Conservation (phyloP, 2,797 vertebrate genomes). For the Momotus momota region DNA sequence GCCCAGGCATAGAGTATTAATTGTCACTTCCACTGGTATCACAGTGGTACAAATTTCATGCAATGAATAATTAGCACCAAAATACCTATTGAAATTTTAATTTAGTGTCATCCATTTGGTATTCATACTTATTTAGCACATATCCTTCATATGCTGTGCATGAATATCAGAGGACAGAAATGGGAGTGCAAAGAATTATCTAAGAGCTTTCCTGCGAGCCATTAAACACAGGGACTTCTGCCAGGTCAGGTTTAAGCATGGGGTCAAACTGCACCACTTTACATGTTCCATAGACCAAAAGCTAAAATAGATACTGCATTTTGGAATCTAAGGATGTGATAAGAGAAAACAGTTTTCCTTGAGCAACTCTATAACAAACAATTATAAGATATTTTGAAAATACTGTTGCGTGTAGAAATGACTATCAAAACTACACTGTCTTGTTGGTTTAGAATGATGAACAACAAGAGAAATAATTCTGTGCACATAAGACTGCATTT, state of each 20-base stretch:
- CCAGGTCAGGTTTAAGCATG: background rate
- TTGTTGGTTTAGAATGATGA: background rate
- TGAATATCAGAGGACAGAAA: background rate
- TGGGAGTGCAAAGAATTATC: background rate
- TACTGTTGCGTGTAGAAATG: background rate
- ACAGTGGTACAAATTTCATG: background rate
- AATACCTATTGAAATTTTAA: background rate
- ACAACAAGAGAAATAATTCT: background rate
- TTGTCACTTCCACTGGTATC: background rate
- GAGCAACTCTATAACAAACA: background rate
- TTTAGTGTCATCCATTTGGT: background rate
- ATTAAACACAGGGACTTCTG: background rate
- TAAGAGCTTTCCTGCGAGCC: background rate
- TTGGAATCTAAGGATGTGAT: background rate
- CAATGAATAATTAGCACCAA: background rate
- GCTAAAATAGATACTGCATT: background rate
- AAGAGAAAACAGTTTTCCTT: background rate
- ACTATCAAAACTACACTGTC: background rate
- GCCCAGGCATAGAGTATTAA: background rate
- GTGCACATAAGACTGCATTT: background rate
- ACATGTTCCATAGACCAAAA: background rate
- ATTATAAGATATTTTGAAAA: background rate
- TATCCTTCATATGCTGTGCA: background rate
- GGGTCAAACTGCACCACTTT: background rate
- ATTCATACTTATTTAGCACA: background rate